Conservation (phyloP, 1,140 invertebrate species). For the Drosophila equinoxialis region DNA sequence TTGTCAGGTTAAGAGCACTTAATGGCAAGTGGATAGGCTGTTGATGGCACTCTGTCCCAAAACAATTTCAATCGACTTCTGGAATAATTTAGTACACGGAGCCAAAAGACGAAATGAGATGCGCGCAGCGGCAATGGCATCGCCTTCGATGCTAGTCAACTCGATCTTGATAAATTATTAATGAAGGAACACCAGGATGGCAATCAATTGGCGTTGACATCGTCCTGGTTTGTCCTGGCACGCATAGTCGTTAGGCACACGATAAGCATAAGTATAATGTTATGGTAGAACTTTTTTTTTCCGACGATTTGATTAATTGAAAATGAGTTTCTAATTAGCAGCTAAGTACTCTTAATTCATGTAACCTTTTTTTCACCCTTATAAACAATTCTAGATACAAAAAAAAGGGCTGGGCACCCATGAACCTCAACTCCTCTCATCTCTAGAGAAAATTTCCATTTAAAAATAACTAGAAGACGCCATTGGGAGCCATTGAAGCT, state of each 20-base stretch:
- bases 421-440: too few species aligned
- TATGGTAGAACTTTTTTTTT: conserved; percentile 17
- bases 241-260: conserved; percentile 46
- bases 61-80: conserved; percentile 52
- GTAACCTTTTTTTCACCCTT: conserved; percentile 29
- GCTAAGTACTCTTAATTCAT: conserved; percentile 51
- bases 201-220: conserved; percentile 79
- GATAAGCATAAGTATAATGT: conserved; percentile 34
- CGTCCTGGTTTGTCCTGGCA: conserved; percentile 26
- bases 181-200: conserved; percentile 34
- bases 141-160: conserved; percentile 65
- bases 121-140: conserved; percentile 7
- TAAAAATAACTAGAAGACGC: conserved; percentile 19
- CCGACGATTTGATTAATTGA: conserved; percentile 68
- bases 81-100: conserved; percentile 68
- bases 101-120: conserved; percentile 42
- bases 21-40: conserved; percentile 77
- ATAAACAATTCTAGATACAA: not conserved
- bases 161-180: conserved; percentile 67
- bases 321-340: conserved; percentile 77
- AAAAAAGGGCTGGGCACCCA: conserved; percentile 9
- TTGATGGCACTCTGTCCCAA: conserved; percentile 69
- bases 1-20: conserved; percentile 54
- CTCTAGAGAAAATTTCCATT: not conserved
- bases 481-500: conserved; percentile 23